Percentiles rank a stretch among this genome's conserved stretches.
phyloP scores from a whole-genome alignment of 2,888 invertebrate species.

The Harpalus rubripes region DNA sequence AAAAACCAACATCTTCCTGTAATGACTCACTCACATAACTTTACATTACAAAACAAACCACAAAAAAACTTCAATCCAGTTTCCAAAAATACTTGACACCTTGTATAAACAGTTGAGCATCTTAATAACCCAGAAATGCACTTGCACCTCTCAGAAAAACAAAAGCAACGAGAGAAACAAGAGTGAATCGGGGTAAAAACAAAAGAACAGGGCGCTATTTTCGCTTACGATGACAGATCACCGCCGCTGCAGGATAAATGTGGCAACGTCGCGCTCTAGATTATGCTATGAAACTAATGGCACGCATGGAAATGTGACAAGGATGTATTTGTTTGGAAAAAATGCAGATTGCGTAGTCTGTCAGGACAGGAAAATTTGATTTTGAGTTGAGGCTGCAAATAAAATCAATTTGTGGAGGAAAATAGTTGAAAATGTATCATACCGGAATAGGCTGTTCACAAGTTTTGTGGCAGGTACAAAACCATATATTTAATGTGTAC shows the following conservation, averaged over 20 bases:
- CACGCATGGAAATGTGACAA: constrained; percentile 5
- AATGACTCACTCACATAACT: not conserved
- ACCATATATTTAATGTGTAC: no score
- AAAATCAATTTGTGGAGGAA: not conserved
- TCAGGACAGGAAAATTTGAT: not conserved
- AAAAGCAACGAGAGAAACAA: constrained; percentile 19
- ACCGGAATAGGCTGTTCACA: no score
- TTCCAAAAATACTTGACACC: constrained; percentile 30
- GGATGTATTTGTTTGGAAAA: not conserved
- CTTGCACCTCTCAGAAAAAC: constrained; percentile 32
- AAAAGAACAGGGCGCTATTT: constrained; percentile 34
- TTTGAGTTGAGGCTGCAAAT: not conserved
- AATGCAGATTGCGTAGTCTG: not conserved
- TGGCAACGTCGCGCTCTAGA: constrained; percentile 31
- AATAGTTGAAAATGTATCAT: no score
- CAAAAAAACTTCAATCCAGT: constrained; percentile 9
- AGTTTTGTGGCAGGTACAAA: no score
- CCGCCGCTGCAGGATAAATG: constrained; percentile 38
- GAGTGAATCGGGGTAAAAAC: not conserved
- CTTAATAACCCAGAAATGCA: constrained; percentile 31
- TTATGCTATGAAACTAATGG: not conserved
- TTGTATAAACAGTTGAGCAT: constrained; percentile 22
- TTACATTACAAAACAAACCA: not conserved
- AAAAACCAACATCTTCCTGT: not conserved
- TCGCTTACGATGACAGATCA: constrained; percentile 56